A percentile compares a stretch with the other conserved stretches of the same genome.
phyloP scores from a whole-genome alignment of 2,888 invertebrate species.

The Sipunculus nudus region DNA sequence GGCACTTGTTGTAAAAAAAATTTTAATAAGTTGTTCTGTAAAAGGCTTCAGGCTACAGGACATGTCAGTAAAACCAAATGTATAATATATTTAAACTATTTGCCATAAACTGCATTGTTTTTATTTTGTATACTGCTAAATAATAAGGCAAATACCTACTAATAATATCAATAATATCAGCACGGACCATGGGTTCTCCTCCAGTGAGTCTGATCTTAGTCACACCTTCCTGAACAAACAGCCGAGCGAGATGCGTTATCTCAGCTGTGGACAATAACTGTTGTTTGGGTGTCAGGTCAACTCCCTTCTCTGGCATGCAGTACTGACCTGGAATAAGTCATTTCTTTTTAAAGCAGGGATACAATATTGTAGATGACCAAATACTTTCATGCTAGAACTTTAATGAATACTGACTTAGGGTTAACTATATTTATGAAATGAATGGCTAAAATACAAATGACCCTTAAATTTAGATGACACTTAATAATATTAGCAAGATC shows the following conservation, averaged over 20 bases:
- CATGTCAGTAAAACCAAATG: too few relatives aligned
- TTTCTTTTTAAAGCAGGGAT: too few relatives aligned
- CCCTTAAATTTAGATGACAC: too few relatives aligned
- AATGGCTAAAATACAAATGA: too few relatives aligned
- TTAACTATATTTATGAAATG: not conserved
- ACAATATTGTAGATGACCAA: not conserved
- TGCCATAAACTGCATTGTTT: too few relatives aligned
- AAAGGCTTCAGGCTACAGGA: too few relatives aligned
- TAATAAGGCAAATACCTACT: too few relatives aligned
- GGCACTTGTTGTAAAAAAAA: too few relatives aligned
- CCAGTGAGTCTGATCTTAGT: slow-evolving; percentile 94
- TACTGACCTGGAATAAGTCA: slow-evolving; percentile 81
- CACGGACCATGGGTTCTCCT: slow-evolving; percentile 93
- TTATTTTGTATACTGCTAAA: too few relatives aligned
- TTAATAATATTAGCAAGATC: too few relatives aligned
- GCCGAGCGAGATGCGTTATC: slow-evolving; percentile 78
- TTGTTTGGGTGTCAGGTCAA: slow-evolving; percentile 79
- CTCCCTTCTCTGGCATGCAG: slow-evolving; percentile 98
- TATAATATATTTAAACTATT: too few relatives aligned
- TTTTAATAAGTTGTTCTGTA: not conserved
- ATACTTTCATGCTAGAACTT: not conserved
- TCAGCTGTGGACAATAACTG: slow-evolving; percentile 84
- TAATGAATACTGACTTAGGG: too few relatives aligned
- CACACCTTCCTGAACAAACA: slow-evolving; percentile 90
- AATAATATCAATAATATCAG: slow-evolving; percentile 85